These are phyloP conservation scores for Callopanchax toddi DNA, from an alignment of 2,113 vertebrate species.

Conservation along the genomic window DNA sequence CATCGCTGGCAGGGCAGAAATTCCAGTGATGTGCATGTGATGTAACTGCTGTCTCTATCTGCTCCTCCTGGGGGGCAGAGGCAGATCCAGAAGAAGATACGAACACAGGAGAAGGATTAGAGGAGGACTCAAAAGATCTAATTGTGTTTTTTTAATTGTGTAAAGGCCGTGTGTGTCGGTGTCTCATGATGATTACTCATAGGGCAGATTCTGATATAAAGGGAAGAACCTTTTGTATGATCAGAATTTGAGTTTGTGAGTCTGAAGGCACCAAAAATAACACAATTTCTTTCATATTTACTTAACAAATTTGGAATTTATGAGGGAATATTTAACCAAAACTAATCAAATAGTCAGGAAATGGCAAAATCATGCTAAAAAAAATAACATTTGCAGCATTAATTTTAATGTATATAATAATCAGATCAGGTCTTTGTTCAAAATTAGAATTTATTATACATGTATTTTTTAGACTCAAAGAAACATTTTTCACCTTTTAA, in stretches of 20 bases:
- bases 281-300: too few species aligned
- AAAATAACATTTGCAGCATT: too few species aligned
- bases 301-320: too few species aligned
- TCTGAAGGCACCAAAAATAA: slow-evolving; percentile 66
- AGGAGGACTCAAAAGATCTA: slow-evolving; percentile 6
- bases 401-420: too few species aligned
- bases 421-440: too few species aligned
- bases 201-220: slow-evolving; percentile 82
- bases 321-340: too few species aligned
- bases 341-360: too few species aligned
- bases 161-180: slow-evolving; percentile 31
- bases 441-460: too few species aligned
- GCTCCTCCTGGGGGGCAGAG: slow-evolving; percentile 26
- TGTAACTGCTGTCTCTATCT: slow-evolving; percentile 65
- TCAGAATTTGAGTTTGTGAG: slow-evolving; percentile 61
- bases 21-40: slow-evolving; percentile 58
- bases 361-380: too few species aligned
- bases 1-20: slow-evolving; percentile 67
- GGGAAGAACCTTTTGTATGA: slow-evolving; percentile 61
- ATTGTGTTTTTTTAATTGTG: slow-evolving; percentile 3
- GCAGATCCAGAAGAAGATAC: slow-evolving; percentile 25
- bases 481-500: too few species aligned
- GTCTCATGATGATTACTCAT: slow-evolving; percentile 82
- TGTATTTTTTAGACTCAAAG: neutral
- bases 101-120: slow-evolving; percentile 1